Conservation (phyloP, 2,113 vertebrate species). For the Strix aluco region DNA sequence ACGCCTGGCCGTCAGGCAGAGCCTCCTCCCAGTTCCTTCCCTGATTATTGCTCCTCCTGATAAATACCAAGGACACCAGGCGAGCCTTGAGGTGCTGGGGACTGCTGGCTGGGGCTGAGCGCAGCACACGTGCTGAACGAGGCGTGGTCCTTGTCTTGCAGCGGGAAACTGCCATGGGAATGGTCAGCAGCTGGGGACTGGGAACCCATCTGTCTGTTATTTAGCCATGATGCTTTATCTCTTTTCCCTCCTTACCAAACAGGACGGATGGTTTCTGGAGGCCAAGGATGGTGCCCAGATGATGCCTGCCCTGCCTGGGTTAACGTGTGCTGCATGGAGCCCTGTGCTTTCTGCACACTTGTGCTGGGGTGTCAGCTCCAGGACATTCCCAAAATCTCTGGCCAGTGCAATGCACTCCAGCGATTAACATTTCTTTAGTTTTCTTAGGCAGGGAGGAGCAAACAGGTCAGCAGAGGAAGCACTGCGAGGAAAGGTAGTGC, state of each 20-base stretch:
- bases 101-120: not conserved
- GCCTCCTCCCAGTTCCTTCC: not conserved
- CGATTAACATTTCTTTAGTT: not conserved
- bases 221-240: not conserved
- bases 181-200: fast-evolving
- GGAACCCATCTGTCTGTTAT: not conserved
- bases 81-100: fast-evolving
- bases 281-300: not conserved
- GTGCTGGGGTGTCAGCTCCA: not conserved
- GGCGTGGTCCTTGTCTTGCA: not conserved
- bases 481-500: fast-evolving
- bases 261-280: not conserved
- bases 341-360: fast-evolving
- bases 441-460: not conserved
- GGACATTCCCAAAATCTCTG: not conserved
- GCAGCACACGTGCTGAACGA: fast-evolving
- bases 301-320: not conserved
- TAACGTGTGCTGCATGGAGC: fast-evolving
- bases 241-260: not conserved
- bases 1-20: fast-evolving
- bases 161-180: fast-evolving
- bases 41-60: not conserved
- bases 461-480: not conserved
- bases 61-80: not conserved
- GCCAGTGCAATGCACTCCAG: not conserved